These are phyloP conservation scores for Polypterus bichir DNA, from an alignment of 2,113 vertebrate genomes.

Conservation along the genomic window DNA sequence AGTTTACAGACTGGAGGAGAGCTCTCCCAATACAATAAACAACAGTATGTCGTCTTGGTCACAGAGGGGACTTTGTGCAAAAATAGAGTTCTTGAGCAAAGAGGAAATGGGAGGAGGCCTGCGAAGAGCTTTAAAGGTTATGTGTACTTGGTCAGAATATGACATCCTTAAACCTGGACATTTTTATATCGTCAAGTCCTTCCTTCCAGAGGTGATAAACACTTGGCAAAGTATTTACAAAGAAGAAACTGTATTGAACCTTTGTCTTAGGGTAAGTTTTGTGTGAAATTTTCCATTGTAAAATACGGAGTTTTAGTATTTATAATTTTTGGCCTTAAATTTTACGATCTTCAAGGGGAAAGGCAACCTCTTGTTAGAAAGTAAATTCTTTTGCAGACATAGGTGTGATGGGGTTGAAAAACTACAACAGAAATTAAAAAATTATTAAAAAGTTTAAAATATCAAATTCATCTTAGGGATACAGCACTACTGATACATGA, in stretches of 20 bases:
- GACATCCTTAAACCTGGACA: conserved; percentile 91
- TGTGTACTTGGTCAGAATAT: conserved; percentile 91
- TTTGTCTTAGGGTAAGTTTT: conserved; percentile 84
- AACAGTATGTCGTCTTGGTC: conserved; percentile 99
- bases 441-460: too few species aligned
- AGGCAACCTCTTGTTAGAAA: too few species aligned
- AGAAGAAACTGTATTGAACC: conserved; percentile 90
- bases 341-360: too few species aligned
- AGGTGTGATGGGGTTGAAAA: too few species aligned
- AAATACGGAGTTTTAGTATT: background rate
- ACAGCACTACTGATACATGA: too few species aligned
- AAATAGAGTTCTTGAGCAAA: conserved; percentile 96
- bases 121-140: conserved; percentile 85
- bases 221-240: conserved; percentile 95
- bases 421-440: too few species aligned
- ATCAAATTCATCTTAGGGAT: too few species aligned
- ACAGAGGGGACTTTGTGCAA: conserved; percentile 88
- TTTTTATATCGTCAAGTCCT: conserved; percentile 95
- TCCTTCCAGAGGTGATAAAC: conserved; percentile 88
- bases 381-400: too few species aligned
- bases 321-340: too few species aligned
- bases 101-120: conserved; percentile 97
- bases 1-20: conserved; percentile 92
- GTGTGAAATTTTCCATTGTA: background rate
- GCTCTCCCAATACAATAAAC: conserved; percentile 87